Evolutionary conservation across 2,888 invertebrate species (phyloP), one percentile per base, ranked within the genome.

Genomic region (Agonopterix subpropinquella): DNA sequence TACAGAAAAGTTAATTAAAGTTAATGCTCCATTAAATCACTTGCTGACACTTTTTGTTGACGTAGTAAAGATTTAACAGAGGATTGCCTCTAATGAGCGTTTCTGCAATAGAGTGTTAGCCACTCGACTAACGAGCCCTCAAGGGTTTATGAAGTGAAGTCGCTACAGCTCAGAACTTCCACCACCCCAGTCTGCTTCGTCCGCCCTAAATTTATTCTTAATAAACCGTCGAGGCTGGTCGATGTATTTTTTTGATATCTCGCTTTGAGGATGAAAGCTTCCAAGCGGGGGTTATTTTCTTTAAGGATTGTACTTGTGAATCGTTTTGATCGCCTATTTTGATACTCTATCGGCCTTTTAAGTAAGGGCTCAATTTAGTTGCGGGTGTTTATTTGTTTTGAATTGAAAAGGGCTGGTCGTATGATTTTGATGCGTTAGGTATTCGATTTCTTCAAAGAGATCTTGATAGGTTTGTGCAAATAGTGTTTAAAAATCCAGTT

Each of bases 131-230:
- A 18, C 5, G 18, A 18, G 4, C 18, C 4, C 18, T 18, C 28
- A 28, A 28, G 28, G 28, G 7, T 28, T 28, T 28, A 28, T 28
- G 1, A 7, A 28, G 28, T 28, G 28, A 28, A 39, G 39, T 39
- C 39, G n/a, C 39, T n/a, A 39, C 11, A 11, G 0, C 62, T 57
- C 8, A 1, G 58, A 9, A 43, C 67, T 68, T 53, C 51, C 1
- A 10, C 66, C 63, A 46, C 28, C 11, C 43, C 36, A 52, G 53
- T 44, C 57, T 62, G 67, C 73, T 61, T 56, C 70, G 67, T 62
- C 71, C 72, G 71, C 77, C 80, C 81, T 78, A 86, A 87, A 87
- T 87, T 85, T 87, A 87, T 87, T 86, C 87, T 85, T 87, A 87
- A 87, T 87, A 87, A 87, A 87, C 85, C 83, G 80, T 69, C 61